phyloP scores from a whole-genome alignment of 2,888 invertebrate genomes.

The Sericinus montela region DNA sequence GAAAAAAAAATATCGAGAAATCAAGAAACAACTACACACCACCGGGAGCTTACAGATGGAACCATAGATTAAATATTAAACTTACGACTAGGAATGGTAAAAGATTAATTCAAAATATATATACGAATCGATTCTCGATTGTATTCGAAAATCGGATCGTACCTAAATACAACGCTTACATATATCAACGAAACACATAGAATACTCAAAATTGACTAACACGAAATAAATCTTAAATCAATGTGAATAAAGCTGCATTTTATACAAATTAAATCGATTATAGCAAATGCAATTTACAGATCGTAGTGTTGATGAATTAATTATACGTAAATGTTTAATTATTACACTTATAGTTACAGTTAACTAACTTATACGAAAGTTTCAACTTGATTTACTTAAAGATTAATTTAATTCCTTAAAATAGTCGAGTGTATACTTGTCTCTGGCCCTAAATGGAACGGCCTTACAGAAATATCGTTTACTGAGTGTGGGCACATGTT shows the following conservation, averaged over 20 bases:
- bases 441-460: not conserved
- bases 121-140: slow-evolving; percentile 9
- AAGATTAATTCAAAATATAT: slow-evolving; percentile 20
- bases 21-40: slow-evolving; percentile 29
- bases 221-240: slow-evolving; percentile 23
- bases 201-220: slow-evolving; percentile 2
- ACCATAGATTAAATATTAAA: slow-evolving; percentile 38
- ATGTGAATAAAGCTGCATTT: slow-evolving; percentile 15
- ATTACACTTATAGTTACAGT: slow-evolving; percentile 34
- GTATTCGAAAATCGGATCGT: not conserved
- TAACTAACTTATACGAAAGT: slow-evolving; percentile 24
- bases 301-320: slow-evolving; percentile 30
- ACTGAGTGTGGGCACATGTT: slow-evolving; percentile 1
- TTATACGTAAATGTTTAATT: slow-evolving; percentile 5
- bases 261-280: slow-evolving; percentile 18
- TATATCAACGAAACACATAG: slow-evolving; percentile 12
- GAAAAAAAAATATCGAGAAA: slow-evolving; percentile 27
- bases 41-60: slow-evolving; percentile 46
- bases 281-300: slow-evolving; percentile 30
- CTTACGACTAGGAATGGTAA: slow-evolving; percentile 38
- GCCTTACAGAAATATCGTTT: not conserved
- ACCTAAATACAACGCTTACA: not conserved
- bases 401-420: slow-evolving; percentile 13
- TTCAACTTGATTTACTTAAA: slow-evolving; percentile 8
- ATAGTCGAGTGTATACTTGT: slow-evolving; percentile 15